Base-by-base conservation (phyloP, 2,113 vertebrate species). In the Pseudonaja textilis region DNA sequence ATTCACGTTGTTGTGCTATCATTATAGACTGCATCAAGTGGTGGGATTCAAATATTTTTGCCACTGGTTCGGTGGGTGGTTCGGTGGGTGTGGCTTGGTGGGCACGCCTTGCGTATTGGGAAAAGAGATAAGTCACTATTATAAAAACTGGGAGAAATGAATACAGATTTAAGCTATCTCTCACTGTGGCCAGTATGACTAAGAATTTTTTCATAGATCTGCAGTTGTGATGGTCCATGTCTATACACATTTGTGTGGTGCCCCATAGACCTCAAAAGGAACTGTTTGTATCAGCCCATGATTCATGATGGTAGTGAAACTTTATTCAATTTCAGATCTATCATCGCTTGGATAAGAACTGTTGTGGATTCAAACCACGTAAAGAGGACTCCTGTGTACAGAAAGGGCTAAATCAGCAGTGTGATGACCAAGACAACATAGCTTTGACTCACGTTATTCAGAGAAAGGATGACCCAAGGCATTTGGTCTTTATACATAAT, bases 301-400 rank as follows among this genome's bases (percentile, higher is more conserved):
- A 34, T 94, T 96, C 95, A 94, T 95, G 64, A 88, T 95, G 88
- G 64, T 47, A 14, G 69, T 93, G 14, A 94, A 86, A 61, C 92
- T 74, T 4, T 95, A 39, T 93, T 96, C 93, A 94, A 91, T 97
- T 97, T 94, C 95, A 99, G 99, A 98, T 99, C 94, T 98, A 99
- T 95, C 98, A 97, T 96, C 98, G 99, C 7, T 97, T 99, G 90
- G 99, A 99, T 97, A 97, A 95, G 95, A 98, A 98, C 95, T 99
- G 99, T 96, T 99, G 99, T 96, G 99, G 99, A n/a, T 99, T 99
- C 97, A 98, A 96, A 96, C 98, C 99, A 55, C 98, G 98, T 87
- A 98, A 96, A 94, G 98, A 99, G 93, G 99, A 99, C 91, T 94
- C 93, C 92, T 99, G 99, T 69, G 88, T 98, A 59, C 96, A 96